Evolutionary conservation across 2,888 invertebrate species (phyloP), one percentile per base, ranked within the genome.

Genomic region (Blastobasis lacticolella): DNA sequence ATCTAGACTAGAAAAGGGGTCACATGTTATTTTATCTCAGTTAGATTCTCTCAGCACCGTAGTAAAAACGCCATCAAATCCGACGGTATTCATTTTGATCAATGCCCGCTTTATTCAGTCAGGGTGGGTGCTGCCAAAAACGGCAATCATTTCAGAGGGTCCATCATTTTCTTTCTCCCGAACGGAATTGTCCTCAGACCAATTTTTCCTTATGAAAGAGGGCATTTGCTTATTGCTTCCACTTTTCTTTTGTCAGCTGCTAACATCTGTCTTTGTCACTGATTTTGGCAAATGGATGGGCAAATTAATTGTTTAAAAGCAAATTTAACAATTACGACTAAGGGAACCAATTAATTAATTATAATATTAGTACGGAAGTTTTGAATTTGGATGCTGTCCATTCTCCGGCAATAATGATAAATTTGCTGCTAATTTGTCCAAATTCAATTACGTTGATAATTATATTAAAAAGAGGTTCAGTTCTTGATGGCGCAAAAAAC

Each of bases 141-240:
- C 54, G 69, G 71, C 69, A 79, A 76, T 80, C 71, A 75, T 73
- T 75, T 67, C 64, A 63, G 62, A 67, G 66, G 62, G 58, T 66
- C 71, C 73, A 73, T 75, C 73, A 71, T 73, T 75, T 60, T 71
- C 65, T 58, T 62, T 62, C 62, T 57, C 58, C 57, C 58, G 62
- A 64, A 75, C 71, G 64, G 72, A 79, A 83, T 82, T 76, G 82
- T 78, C 73, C 76, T 71, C 71, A 63, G 76, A 78, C 78, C 83
- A 82, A 84, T 85, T 85, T 79, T 64, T 68, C 75, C 68, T 82
- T 81, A 84, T 86, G 78, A 85, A 81, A 78, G 77, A 73, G 73
- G 71, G 74, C 78, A 81, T 86, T 85, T 81, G 78, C 79, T 83
- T 84, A 86, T 83, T 82, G 72, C 78, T 72, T 63, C 69, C 73